Evolutionary conservation across 2,113 vertebrate species (phyloP).

Genomic region (Mormyrus lacerda): DNA sequence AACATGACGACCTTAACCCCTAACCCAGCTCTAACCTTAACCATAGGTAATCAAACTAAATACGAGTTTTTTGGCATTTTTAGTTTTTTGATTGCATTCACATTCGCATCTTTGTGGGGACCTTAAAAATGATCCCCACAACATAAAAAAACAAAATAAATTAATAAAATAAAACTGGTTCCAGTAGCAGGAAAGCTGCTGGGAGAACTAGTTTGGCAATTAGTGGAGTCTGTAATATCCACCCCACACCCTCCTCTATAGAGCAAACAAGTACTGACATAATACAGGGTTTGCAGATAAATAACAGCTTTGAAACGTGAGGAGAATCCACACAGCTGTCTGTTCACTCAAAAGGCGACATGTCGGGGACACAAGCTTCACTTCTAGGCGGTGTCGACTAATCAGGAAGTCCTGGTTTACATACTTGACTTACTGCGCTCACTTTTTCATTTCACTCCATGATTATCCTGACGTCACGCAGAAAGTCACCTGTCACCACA

Average conservation of each 20-base stretch:
- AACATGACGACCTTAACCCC: too few relatives aligned
- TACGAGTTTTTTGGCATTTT: too few relatives aligned
- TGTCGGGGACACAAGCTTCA: background rate
- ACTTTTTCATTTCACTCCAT: background rate
- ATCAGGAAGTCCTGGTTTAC: background rate
- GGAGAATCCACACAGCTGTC: background rate
- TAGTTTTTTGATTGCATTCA: too few relatives aligned
- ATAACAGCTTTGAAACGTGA: background rate
- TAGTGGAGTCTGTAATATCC: background rate
- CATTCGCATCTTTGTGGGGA: too few relatives aligned
- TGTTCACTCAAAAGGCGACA: background rate
- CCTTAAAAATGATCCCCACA: too few relatives aligned
- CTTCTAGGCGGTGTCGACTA: background rate
- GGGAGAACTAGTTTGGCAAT: background rate
- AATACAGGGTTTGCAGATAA: background rate
- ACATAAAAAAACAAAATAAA: too few relatives aligned
- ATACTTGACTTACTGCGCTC: background rate
- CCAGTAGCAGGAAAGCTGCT: background rate
- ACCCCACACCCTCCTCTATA: background rate
- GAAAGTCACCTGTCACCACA: background rate
- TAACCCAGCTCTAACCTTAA: too few relatives aligned
- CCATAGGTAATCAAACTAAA: too few relatives aligned
- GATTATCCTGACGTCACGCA: background rate
- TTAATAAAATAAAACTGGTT: background rate
- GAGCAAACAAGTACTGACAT: background rate